Conservation (phyloP, 2,113 vertebrate genomes). For the Condylura cristata region DNA sequence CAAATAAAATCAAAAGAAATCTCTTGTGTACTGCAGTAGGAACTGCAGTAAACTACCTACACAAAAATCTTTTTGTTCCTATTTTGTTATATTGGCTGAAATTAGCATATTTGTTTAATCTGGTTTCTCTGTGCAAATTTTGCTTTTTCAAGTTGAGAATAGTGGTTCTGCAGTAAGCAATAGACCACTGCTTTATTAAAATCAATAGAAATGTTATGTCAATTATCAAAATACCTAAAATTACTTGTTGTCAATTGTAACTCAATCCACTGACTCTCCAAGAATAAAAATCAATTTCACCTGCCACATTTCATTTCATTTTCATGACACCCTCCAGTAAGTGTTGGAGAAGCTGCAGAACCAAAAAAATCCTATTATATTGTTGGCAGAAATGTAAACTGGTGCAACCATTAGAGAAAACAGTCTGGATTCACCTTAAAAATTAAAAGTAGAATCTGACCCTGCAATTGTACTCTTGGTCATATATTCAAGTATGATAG, state of each 20-base stretch:
- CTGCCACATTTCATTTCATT: not conserved
- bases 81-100: not conserved
- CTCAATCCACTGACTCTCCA: not conserved
- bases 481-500: too few relatives aligned
- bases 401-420: too few relatives aligned
- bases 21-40: too few relatives aligned
- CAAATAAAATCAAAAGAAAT: not conserved
- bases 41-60: not conserved
- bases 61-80: slow-evolving; percentile 2
- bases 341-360: too few relatives aligned
- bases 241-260: not conserved
- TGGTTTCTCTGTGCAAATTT: not conserved
- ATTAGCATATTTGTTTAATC: not conserved
- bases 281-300: not conserved
- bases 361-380: too few relatives aligned
- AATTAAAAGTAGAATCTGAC: too few relatives aligned
- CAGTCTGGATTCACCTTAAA: too few relatives aligned
- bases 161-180: not conserved
- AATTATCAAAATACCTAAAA: not conserved
- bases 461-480: too few relatives aligned
- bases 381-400: too few relatives aligned
- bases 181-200: not conserved
- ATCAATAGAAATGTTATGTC: not conserved
- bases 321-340: not conserved
- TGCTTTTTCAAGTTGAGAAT: not conserved